phyloP scores from a whole-genome alignment of 1,140 invertebrate species.

The Drosophila arizonae region DNA sequence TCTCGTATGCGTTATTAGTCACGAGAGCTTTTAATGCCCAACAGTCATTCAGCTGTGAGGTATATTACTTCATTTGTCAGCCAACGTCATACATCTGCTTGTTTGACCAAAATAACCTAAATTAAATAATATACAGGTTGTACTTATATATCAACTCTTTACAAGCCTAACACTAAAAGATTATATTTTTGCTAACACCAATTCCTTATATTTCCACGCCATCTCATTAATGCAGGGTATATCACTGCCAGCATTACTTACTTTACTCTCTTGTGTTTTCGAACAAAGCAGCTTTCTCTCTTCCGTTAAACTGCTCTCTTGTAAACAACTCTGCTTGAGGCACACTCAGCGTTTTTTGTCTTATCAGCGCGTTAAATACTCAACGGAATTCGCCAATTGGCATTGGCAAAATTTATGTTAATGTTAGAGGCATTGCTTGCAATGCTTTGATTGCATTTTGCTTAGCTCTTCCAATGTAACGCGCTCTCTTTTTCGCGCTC shows the following conservation, averaged over 20 bases:
- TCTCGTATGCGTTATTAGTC: constrained; percentile 61
- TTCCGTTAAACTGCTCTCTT: constrained; percentile 18
- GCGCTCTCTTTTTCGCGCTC: background rate
- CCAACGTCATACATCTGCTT: background rate
- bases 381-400: constrained; percentile 18
- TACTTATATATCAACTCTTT: background rate
- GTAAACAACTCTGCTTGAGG: constrained; percentile 31
- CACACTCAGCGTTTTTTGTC: constrained; percentile 22
- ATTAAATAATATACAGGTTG: background rate
- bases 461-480: background rate
- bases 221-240: constrained; percentile 20
- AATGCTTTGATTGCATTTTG: constrained; percentile 7
- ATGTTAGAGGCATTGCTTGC: constrained; percentile 33
- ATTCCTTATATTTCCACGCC: background rate
- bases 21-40: constrained; percentile 51
- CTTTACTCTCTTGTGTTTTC: background rate
- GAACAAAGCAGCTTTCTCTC: constrained; percentile 20
- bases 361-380: constrained; percentile 46
- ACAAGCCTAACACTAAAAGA: background rate
- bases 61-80: constrained; percentile 1
- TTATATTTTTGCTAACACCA: too few relatives aligned
- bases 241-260: background rate
- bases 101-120: background rate
- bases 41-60: background rate
- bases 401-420: constrained; percentile 31